A percentile compares a stretch with the other conserved stretches of the same genome.
Conservation (phyloP, 2,113 vertebrate species). For the Xerus inauris region DNA sequence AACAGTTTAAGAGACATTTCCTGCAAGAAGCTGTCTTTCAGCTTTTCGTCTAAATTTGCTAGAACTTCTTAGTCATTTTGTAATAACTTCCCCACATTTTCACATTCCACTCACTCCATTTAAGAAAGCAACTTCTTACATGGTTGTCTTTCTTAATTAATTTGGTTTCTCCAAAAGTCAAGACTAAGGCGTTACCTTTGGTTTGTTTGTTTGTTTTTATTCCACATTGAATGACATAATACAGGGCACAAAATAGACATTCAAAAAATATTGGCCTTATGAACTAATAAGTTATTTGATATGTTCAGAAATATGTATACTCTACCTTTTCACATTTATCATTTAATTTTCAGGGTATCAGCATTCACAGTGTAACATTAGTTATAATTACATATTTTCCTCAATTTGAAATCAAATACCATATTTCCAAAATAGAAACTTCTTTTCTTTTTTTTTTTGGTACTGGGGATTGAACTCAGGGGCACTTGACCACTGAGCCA, state of each 20-base stretch:
- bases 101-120: not conserved
- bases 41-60: not conserved
- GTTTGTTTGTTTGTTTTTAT: too few species aligned
- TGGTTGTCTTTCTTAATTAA: not conserved
- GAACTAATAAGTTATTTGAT: not conserved
- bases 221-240: not conserved
- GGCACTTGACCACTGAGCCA: too few species aligned
- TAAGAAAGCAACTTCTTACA: not conserved
- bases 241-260: not conserved
- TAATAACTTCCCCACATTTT: not conserved
- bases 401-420: not conserved
- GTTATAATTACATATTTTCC: not conserved
- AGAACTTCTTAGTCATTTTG: not conserved
- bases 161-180: not conserved
- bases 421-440: not conserved
- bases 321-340: not conserved
- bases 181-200: not conserved
- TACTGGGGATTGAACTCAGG: too few species aligned
- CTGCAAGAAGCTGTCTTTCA: not conserved
- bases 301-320: not conserved
- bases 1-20: not conserved
- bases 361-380: not conserved
- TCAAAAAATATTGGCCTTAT: not conserved
- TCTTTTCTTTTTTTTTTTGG: too few species aligned
- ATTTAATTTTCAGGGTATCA: not conserved